These are phyloP conservation scores for Vidua chalybeata DNA, from an alignment of 2,113 vertebrate genomes.

Conservation along the genomic window DNA sequence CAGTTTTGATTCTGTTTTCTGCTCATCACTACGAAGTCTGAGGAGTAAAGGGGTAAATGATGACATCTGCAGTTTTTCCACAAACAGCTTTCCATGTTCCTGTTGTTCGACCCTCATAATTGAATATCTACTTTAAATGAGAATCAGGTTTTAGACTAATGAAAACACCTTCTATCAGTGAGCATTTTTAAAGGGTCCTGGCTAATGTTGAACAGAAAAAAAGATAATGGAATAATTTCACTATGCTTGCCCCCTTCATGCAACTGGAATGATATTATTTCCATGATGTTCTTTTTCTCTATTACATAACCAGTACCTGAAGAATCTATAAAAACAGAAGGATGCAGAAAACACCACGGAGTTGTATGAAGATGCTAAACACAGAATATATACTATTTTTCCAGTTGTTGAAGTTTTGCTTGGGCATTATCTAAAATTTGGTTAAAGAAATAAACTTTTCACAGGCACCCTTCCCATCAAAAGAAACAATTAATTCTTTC, in stretches of 20 bases:
- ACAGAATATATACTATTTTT: background rate
- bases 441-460: background rate
- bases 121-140: background rate
- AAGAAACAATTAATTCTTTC: background rate
- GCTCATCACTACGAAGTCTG: accelerated
- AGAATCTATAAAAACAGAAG: background rate
- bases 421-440: accelerated
- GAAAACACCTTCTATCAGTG: background rate
- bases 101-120: background rate
- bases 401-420: background rate
- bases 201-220: background rate
- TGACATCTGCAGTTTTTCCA: background rate
- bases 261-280: background rate
- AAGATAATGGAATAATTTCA: background rate
- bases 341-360: background rate
- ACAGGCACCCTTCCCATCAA: background rate
- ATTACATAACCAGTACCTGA: background rate
- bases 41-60: background rate
- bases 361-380: background rate
- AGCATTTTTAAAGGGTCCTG: background rate
- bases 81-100: background rate
- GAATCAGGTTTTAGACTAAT: background rate
- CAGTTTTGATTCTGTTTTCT: background rate
- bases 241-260: background rate
- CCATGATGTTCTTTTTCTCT: background rate